Conservation (phyloP, 2,888 invertebrate species). For the Eueremaeus valkanovi region DNA sequence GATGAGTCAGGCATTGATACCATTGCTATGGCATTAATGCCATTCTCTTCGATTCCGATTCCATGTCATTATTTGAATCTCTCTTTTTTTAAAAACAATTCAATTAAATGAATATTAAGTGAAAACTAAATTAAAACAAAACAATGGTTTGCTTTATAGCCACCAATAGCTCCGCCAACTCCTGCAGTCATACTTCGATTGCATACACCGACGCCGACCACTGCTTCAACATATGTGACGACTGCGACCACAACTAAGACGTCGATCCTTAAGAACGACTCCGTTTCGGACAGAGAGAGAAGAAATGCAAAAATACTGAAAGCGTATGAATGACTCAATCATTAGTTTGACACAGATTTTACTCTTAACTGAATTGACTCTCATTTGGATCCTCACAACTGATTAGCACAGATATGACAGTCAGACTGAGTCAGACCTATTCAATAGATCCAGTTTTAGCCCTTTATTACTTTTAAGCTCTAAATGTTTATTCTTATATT, state of each 20-base stretch:
- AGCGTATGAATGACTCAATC: not conserved
- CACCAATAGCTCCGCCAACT: not conserved
- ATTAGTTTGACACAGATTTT: not conserved
- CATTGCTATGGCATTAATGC: too few species aligned
- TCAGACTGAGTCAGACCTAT: too few species aligned
- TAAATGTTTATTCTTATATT: too few species aligned
- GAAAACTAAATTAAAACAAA: constrained; percentile 16
- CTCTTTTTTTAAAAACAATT: too few species aligned
- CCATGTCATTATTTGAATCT: too few species aligned
- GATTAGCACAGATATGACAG: too few species aligned
- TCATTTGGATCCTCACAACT: constrained; percentile 45
- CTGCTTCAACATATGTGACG: constrained; percentile 16
- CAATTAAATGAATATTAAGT: not conserved
- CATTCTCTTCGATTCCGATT: too few species aligned
- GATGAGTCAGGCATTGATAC: too few species aligned
- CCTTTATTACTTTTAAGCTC: too few species aligned
- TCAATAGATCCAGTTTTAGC: too few species aligned
- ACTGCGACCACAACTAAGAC: constrained; percentile 22
- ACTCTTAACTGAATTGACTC: not conserved
- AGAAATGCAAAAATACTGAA: constrained; percentile 22
- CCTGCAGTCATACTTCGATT: constrained; percentile 14
- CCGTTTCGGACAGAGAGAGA: not conserved
- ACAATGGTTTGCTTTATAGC: not conserved
- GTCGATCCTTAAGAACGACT: constrained; percentile 14
- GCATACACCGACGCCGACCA: constrained; percentile 13